phyloP scores from a whole-genome alignment of 2,797 vertebrate species.

The Mormyrus hasselquistii region DNA sequence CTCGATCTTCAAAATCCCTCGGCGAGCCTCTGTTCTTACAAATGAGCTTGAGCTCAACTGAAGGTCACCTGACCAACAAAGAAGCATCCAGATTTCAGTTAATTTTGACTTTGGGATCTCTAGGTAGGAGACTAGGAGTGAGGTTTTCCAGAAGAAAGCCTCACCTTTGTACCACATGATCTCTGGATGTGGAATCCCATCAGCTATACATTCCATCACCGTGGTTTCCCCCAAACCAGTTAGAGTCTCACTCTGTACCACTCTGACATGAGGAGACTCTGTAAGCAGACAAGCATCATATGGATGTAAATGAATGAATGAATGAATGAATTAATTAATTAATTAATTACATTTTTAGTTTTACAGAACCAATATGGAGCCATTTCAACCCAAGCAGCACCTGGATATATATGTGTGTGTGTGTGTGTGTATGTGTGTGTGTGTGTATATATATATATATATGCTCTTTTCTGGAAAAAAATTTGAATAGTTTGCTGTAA shows the following conservation, averaged over 20 bases:
- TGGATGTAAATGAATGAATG: not conserved
- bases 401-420: not conserved
- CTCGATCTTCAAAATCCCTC: conserved; percentile 77
- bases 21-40: conserved; percentile 62
- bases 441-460: not conserved
- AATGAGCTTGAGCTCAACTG: conserved; percentile 69
- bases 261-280: conserved; percentile 78
- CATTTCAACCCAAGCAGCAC: not conserved
- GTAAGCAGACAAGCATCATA: not conserved
- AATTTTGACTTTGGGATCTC: not conserved
- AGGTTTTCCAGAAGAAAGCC: not conserved
- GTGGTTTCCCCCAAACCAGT: conserved; percentile 78
- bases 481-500: not conserved
- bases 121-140: not conserved
- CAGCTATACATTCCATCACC: conserved; percentile 77
- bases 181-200: conserved; percentile 77
- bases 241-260: conserved; percentile 73
- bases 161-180: conserved; percentile 95
- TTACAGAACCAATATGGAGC: not conserved
- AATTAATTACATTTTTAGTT: not conserved
- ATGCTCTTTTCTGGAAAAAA: not conserved
- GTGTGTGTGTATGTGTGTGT: too few species aligned
- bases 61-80: conserved; percentile 64
- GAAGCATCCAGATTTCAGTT: not conserved
- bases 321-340: not conserved